Conservation (phyloP, 2,888 invertebrate genomes). For the Pristionchus arcanus region DNA sequence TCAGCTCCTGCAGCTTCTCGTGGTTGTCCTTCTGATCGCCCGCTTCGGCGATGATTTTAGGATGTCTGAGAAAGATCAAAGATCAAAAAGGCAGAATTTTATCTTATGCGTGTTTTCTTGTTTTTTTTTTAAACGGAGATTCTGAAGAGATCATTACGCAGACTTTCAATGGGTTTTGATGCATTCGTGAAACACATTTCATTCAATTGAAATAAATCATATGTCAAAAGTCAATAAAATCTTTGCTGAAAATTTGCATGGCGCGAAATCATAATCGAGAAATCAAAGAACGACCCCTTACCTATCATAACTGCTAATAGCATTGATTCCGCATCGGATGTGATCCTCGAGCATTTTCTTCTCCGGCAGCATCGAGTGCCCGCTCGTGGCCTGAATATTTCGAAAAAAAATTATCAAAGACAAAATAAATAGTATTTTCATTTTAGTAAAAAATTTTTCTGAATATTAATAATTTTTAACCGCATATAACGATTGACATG, state of each 20-base stretch:
- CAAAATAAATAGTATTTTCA: no score
- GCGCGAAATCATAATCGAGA: no score
- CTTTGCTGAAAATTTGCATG: no score
- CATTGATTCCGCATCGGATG: conserved; percentile 73
- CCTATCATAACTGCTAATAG: conserved; percentile 75
- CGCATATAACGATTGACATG: background rate
- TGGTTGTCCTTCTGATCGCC: conserved; percentile 65
- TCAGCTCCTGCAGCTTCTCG: conserved; percentile 76
- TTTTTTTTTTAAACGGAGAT: background rate
- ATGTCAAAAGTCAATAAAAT: no score
- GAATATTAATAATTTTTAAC: background rate
- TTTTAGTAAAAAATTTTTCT: no score
- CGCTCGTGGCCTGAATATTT: conserved; percentile 66
- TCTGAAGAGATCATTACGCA: no score
- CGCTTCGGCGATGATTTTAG: conserved; percentile 75
- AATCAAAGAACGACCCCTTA: background rate
- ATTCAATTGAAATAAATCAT: no score
- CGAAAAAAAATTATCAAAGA: background rate
- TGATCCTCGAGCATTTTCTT: conserved; percentile 73
- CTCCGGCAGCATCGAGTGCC: conserved; percentile 75
- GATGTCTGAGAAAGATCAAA: conserved; percentile 59
- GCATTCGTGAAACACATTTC: no score
- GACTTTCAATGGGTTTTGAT: no score
- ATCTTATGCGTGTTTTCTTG: background rate
- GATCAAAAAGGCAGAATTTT: no score